Percentiles rank a stretch among this genome's conserved stretches.
Conservation (phyloP, 2,888 invertebrate genomes). For the Isoperla grammatica region DNA sequence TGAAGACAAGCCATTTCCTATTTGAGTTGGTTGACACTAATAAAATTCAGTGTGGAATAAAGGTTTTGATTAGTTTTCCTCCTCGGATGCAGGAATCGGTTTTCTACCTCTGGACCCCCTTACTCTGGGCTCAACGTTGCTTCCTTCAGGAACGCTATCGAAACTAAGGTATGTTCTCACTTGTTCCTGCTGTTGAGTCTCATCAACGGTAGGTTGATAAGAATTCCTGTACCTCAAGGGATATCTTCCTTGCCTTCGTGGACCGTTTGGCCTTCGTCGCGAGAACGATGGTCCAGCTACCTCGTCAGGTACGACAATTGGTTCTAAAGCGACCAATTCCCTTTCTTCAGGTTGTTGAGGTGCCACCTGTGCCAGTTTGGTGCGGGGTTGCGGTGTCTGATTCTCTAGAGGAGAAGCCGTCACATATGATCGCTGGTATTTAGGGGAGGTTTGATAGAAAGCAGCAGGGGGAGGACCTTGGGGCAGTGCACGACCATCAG, state of each 20-base stretch:
- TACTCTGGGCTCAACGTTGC: slow-evolving; percentile 1
- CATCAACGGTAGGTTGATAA: neutral
- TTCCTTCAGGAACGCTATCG: slow-evolving; percentile 20
- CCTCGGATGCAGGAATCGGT: neutral
- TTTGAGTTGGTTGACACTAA: neutral
- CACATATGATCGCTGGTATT: slow-evolving; percentile 24
- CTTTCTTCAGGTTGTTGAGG: neutral
- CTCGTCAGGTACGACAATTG: slow-evolving; percentile 4
- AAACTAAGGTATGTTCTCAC: slow-evolving; percentile 5
- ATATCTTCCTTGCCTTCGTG: too few relatives aligned
- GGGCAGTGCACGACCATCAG: slow-evolving; percentile 2
- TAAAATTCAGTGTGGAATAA: neutral
- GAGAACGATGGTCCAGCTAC: neutral
- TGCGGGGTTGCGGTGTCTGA: neutral
- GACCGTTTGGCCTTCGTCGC: neutral
- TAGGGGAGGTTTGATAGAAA: slow-evolving; percentile 20
- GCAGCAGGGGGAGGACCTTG: neutral
- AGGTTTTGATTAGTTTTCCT: slow-evolving; percentile 1
- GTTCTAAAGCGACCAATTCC: neutral
- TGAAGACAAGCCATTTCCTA: too few relatives aligned
- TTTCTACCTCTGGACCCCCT: slow-evolving; percentile 12
- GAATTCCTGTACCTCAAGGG: too few relatives aligned
- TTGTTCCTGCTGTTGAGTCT: neutral
- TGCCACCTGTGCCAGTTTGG: slow-evolving; percentile 1
- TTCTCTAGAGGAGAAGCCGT: slow-evolving; percentile 21